A percentile compares a stretch with the other conserved stretches of the same genome.
Conservation (phyloP, 2,797 vertebrate genomes). For the Etheostoma perlongum region DNA sequence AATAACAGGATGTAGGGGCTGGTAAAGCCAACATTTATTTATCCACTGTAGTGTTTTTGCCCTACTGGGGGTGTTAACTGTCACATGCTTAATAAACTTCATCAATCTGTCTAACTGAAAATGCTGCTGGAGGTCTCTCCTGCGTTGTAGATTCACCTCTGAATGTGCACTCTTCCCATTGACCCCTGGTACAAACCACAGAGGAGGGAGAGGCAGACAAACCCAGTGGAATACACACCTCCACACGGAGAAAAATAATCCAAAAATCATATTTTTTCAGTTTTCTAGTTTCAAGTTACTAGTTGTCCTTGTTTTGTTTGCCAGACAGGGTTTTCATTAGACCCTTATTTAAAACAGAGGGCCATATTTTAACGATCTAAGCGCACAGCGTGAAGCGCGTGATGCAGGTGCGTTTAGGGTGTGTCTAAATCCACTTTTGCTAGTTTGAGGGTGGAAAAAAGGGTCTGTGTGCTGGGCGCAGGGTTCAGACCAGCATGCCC, state of each 20-base stretch:
- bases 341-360: conserved; percentile 6
- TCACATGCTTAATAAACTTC: conserved; percentile 80
- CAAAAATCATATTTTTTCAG: neutral
- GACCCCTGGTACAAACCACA: conserved; percentile 7
- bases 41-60: conserved; percentile 62
- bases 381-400: too few relatives aligned
- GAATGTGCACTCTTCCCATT: neutral
- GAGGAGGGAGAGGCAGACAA: neutral
- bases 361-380: too few relatives aligned
- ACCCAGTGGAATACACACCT: neutral
- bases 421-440: too few relatives aligned
- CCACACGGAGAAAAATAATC: neutral
- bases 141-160: conserved; percentile 42
- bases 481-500: too few relatives aligned
- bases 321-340: neutral
- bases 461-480: too few relatives aligned
- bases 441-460: too few relatives aligned
- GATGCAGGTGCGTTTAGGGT: too few relatives aligned
- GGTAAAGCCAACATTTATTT: conserved; percentile 76
- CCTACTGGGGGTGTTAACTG: conserved; percentile 68
- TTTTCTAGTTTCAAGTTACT: too few relatives aligned
- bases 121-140: conserved; percentile 42
- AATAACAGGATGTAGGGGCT: conserved; percentile 59
- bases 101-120: conserved; percentile 76
- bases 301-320: neutral